Base-by-base conservation (phyloP, 2,888 invertebrate species). In the Amiota communis region DNA sequence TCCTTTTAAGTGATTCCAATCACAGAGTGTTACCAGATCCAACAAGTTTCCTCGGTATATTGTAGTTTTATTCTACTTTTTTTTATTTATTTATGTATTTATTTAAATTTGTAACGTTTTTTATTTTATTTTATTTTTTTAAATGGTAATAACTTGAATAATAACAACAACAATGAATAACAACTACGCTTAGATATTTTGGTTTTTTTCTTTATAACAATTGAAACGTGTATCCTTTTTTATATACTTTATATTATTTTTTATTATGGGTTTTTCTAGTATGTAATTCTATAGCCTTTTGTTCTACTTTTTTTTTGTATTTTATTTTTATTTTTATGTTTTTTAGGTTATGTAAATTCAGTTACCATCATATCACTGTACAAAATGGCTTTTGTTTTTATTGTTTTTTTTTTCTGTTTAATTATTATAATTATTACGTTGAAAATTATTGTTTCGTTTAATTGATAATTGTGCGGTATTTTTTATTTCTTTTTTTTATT, bases 371-470 rank as follows among this genome's bases (percentile, higher is more conserved):
- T 75, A 80, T 73, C 68, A 71, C 65, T 73, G 57, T 69, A 72
- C 74, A 76, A 82, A 84, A 84, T 85, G 84, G 81, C 77, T 78
- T 81, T 74, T 77, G 77, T 74, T 76, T 63, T 63, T 63, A 2
- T 59, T 57, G 47, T 76, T 73, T 64, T 20, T 64, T 67, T 78
- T 49, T 72, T 36, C 36, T 36, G 36, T 36, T 36, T 36, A 36
- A 36, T 36, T 36, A 36, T 36, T 36, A 36, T 36, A 4, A 36
- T 36, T 74, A 76, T 77, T 81, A 72, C 72, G 59, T 74, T 77
- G 57, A 67, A 65, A 67, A 69, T 72, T 65, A 80, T 72, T 79
- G 80, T 75, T 75, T 57, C 74, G 72, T 77, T 77, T 79, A 78
- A 77, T 74, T 59, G 71, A 73, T 73, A 70, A 69, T 64, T 70